Percentiles rank a stretch among this genome's conserved stretches.
Evolutionary conservation across 1,140 invertebrate genomes (phyloP).

Genomic region (fruit fly (Drosophila melanogaster)): Release_6_plus_ISO1_MT NT_033779.5:12022001-12022500

Average conservation of each 20-base stretch:
- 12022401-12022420: constrained; percentile 42
- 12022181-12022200: constrained; percentile 41
- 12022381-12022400: constrained; percentile 68
- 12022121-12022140: constrained; percentile 12
- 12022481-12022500: constrained; percentile 10
- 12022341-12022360: constrained; percentile 51
- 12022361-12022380: constrained; percentile 57
- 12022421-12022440: constrained; percentile 21
- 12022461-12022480: not conserved
- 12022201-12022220: constrained; percentile 56
- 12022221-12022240: constrained; percentile 51
- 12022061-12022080: not conserved
- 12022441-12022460: no score
- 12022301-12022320: constrained; percentile 24
- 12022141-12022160: constrained; percentile 15
- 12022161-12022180: constrained; percentile 51
- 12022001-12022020: not conserved
- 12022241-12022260: constrained; percentile 57
- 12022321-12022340: constrained; percentile 65
- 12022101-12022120: constrained; percentile 29
- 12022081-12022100: not conserved
- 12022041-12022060: not conserved
- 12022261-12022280: constrained; percentile 30
- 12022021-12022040: constrained; percentile 33
- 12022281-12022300: constrained; percentile 61